Evolutionary conservation across 2,888 invertebrate species (phyloP).

Genomic region (Therioaphis trifolii): DNA sequence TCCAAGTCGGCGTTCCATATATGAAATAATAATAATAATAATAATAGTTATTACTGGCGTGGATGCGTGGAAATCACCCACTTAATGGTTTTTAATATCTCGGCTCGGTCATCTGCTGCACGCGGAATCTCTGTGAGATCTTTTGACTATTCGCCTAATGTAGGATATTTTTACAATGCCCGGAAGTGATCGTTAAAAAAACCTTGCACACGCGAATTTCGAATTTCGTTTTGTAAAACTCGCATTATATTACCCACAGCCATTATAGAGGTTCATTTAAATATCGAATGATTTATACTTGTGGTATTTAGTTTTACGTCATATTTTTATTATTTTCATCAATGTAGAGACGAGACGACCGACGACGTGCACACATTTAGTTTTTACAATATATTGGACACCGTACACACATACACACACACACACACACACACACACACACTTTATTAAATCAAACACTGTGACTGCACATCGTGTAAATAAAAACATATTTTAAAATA

Average conservation of each 20-base stretch:
- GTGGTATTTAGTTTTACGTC: too few relatives aligned
- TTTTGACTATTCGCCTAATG: not conserved
- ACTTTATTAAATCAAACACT: too few relatives aligned
- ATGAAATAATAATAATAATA: slow-evolving; percentile 4
- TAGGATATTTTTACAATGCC: slow-evolving; percentile 19
- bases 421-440: too few relatives aligned
- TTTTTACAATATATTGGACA: too few relatives aligned
- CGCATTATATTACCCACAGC: not conserved
- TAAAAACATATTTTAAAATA: too few relatives aligned
- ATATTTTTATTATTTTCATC: too few relatives aligned
- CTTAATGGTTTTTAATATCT: slow-evolving; percentile 1
- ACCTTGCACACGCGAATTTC: slow-evolving; percentile 12
- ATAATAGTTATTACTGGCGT: not conserved
- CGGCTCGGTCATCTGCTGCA: not conserved
- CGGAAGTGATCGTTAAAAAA: slow-evolving; percentile 16
- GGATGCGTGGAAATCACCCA: slow-evolving; percentile 20
- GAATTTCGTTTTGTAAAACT: not conserved
- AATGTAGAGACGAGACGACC: too few relatives aligned
- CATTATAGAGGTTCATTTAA: not conserved
- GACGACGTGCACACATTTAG: too few relatives aligned
- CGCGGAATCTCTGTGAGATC: not conserved
- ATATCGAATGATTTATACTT: too few relatives aligned
- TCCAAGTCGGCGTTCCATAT: not conserved
- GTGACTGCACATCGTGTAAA: too few relatives aligned
- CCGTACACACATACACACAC: too few relatives aligned